Percentiles rank a stretch among this genome's conserved stretches.
Conservation (phyloP, 1,140 invertebrate genomes). For the Brachionus koreanus region DNA sequence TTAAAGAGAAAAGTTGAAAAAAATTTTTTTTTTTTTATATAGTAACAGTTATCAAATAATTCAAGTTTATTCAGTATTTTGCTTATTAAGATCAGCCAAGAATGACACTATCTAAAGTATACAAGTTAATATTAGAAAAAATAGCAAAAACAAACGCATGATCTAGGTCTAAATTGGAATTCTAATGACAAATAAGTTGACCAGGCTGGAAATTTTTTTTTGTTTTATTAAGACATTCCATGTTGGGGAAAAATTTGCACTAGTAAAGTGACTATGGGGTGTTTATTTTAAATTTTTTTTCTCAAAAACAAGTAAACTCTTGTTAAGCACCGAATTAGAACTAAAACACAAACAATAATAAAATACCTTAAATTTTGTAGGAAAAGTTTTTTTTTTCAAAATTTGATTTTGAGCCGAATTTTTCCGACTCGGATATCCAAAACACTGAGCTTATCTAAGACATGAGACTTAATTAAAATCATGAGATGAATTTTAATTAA, state of each 20-base stretch:
- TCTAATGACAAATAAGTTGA: too few species aligned
- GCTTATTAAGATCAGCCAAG: too few species aligned
- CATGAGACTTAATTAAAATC: constrained; percentile 37
- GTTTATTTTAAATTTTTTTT: not conserved
- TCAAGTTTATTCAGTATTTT: too few species aligned
- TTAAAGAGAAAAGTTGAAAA: too few species aligned
- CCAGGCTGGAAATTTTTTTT: not conserved
- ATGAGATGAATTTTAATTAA: constrained; percentile 43
- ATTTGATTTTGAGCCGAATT: too few species aligned
- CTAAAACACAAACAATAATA: not conserved
- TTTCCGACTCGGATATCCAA: not conserved
- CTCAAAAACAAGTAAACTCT: not conserved
- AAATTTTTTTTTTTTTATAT: too few species aligned
- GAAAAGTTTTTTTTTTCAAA: not conserved
- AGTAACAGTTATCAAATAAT: too few species aligned
- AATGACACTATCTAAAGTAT: too few species aligned
- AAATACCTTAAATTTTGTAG: not conserved
- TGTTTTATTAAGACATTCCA: not conserved
- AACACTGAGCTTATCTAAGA: not conserved
- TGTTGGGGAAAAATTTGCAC: not conserved
- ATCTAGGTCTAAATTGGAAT: too few species aligned
- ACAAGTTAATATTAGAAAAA: too few species aligned
- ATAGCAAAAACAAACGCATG: too few species aligned
- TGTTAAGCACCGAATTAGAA: not conserved
- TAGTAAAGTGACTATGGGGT: not conserved